phyloP scores from a whole-genome alignment of 2,113 vertebrate genomes.

The Scomber colias region DNA sequence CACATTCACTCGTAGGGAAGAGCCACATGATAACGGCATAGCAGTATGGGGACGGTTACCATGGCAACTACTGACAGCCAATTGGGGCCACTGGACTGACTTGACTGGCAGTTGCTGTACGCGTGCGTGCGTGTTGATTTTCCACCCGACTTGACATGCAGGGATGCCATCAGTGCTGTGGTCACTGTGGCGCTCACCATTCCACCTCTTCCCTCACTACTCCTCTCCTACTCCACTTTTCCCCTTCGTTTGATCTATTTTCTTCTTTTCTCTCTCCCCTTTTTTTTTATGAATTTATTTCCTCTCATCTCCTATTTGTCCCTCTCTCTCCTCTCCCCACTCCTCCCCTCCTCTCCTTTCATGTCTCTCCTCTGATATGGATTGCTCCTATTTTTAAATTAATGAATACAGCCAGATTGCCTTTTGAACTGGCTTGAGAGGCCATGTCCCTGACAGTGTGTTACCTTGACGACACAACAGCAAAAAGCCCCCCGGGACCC shows the following conservation, averaged over 20 bases:
- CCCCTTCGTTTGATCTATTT: not conserved
- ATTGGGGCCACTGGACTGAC: conserved; percentile 58
- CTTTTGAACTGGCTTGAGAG: conserved; percentile 29
- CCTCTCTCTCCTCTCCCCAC: too few relatives aligned
- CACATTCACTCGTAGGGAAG: conserved; percentile 23
- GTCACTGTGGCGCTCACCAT: conserved; percentile 10
- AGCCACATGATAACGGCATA: conserved; percentile 7
- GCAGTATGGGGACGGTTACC: conserved; percentile 52
- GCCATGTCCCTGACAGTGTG: conserved; percentile 44
- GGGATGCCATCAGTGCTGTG: conserved; percentile 37
- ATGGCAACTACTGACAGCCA: conserved; percentile 69
- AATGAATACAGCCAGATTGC: conserved; percentile 32
- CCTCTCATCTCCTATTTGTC: not conserved
- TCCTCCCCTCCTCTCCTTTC: not conserved
- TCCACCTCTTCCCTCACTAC: not conserved
- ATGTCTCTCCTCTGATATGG: not conserved
- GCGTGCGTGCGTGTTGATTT: conserved; percentile 3
- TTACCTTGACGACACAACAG: conserved; percentile 55
- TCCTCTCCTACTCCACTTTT: not conserved
- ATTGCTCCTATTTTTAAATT: conserved; percentile 39
- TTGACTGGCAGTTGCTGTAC: conserved; percentile 62
- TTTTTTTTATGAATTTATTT: not conserved
- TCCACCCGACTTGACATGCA: not conserved
- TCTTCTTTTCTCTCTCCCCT: not conserved
- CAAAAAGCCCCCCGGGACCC: not conserved